phyloP scores from a whole-genome alignment of 2,888 invertebrate genomes.

The Melieria omissa region DNA sequence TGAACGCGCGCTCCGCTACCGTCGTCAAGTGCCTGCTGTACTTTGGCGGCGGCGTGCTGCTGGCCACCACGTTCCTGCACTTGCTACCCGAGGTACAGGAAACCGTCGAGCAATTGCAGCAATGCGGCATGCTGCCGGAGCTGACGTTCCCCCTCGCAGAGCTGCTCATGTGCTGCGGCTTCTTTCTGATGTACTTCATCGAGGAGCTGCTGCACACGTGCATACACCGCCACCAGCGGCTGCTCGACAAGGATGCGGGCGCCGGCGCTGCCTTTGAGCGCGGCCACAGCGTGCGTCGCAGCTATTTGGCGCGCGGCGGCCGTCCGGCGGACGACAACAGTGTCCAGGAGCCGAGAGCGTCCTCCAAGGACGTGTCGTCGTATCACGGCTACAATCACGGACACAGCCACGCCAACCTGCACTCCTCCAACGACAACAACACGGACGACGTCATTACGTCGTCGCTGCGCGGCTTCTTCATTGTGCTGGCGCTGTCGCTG shows the following conservation, averaged over 20 bases:
- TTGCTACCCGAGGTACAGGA: conserved; percentile 83
- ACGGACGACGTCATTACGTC: conserved; percentile 61
- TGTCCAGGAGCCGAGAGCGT: neutral
- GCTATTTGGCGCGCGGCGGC: conserved; percentile 50
- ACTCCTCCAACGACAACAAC: conserved; percentile 47
- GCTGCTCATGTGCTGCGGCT: conserved; percentile 79
- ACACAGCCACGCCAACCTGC: conserved; percentile 54
- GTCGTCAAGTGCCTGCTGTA: conserved; percentile 75
- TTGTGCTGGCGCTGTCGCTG: conserved; percentile 84
- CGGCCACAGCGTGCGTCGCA: conserved; percentile 59
- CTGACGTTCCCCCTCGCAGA: conserved; percentile 76
- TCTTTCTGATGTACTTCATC: conserved; percentile 82
- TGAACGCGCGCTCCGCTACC: conserved; percentile 58
- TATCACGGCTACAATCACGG: conserved; percentile 35
- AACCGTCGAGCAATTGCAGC: conserved; percentile 73
- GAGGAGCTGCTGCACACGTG: conserved; percentile 82
- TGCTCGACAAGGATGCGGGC: conserved; percentile 49
- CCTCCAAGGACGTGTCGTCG: neutral
- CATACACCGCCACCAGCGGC: conserved; percentile 69
- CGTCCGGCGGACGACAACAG: neutral
- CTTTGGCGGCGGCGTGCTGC: conserved; percentile 86
- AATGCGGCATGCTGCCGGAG: conserved; percentile 64
- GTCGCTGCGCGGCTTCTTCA: conserved; percentile 77
- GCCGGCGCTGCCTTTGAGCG: conserved; percentile 62
- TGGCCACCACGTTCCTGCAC: conserved; percentile 85